Base-by-base conservation (phyloP, 1,140 invertebrate species). In the Bombus fervidus region DNA sequence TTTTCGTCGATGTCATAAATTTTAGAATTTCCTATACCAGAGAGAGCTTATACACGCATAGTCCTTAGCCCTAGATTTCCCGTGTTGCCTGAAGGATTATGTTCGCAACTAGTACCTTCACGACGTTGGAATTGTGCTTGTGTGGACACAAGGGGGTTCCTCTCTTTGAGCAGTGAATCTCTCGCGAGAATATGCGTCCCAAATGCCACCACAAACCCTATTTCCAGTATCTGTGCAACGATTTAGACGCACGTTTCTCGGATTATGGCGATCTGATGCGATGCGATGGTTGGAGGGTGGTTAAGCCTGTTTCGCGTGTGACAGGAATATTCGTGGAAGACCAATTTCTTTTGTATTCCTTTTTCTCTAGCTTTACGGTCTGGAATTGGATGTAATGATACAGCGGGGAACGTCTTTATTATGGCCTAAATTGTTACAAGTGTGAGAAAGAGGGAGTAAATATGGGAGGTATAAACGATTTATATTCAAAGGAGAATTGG, bases 81-180 rank as follows among this genome's bases (percentile, higher is more conserved):
- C 25, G 47, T 47, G 66, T 79, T 71, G 64, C 66, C 31, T 18
- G 25, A 59, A 79, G 82, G 82, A 79, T 79, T 62, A 47, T 37
- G 39, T 34, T 37, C 34, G 34, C 22, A 10, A 22, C 34, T 37
- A 10, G 37, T 39, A 39, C 37, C 25, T 69, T 39, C 18, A 18
- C 34, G 8, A 31, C 34, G 34, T 68, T 68, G 3, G 1, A 25
- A 34, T 68, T 22, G 66, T 22, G 4, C n/a, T 18, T 13, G 18
- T 22, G 31, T 10, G 18, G 18, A 18, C 31, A 34, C 1, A 18
- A 22, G 31, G 8, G 31, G 18, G 6, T 68, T 68, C 31, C 34
- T 34, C 31, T 68, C 34, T 34, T 25, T 22, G 66, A 37, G 66
- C 22, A 68, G 34, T n/a, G 28, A n/a, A 62, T n/a, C 25, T 62